These are phyloP conservation scores for Torymus texanus DNA, from an alignment of 2,888 invertebrate genomes.

Conservation along the genomic window DNA sequence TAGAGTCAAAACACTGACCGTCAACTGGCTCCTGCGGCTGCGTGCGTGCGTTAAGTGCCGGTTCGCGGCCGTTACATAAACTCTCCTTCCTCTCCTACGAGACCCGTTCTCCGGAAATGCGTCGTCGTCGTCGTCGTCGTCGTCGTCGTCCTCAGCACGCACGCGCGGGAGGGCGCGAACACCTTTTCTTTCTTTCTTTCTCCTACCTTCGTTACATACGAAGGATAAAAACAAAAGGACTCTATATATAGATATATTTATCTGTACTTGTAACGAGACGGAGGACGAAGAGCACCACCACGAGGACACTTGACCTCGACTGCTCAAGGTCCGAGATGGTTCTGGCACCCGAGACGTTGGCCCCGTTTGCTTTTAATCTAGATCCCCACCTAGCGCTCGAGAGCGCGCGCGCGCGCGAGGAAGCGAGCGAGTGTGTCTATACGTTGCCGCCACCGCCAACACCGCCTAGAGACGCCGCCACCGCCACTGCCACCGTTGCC, in stretches of 20 bases:
- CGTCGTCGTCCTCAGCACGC: too few relatives aligned
- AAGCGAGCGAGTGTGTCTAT: constrained; percentile 3
- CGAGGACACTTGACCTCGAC: constrained; percentile 66
- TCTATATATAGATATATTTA: too few relatives aligned
- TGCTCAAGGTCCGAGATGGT: constrained; percentile 73
- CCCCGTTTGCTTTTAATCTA: constrained; percentile 75
- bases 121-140: too few relatives aligned
- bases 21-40: constrained; percentile 55
- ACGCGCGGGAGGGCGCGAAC: too few relatives aligned
- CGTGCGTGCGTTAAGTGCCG: constrained; percentile 50
- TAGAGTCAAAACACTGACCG: constrained; percentile 59
- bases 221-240: too few relatives aligned
- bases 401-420: constrained; percentile 20
- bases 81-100: constrained; percentile 26
- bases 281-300: too few relatives aligned
- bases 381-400: constrained; percentile 71
- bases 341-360: constrained; percentile 73
- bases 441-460: neutral
- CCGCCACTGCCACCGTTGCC: neutral
- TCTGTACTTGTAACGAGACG: too few relatives aligned
- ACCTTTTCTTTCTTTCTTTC: too few relatives aligned
- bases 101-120: too few relatives aligned
- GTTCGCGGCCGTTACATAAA: constrained; percentile 58
- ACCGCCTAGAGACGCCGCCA: neutral
- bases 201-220: too few relatives aligned